Conservation (phyloP, 2,113 vertebrate species). For the Leucoraja erinaceus region DNA sequence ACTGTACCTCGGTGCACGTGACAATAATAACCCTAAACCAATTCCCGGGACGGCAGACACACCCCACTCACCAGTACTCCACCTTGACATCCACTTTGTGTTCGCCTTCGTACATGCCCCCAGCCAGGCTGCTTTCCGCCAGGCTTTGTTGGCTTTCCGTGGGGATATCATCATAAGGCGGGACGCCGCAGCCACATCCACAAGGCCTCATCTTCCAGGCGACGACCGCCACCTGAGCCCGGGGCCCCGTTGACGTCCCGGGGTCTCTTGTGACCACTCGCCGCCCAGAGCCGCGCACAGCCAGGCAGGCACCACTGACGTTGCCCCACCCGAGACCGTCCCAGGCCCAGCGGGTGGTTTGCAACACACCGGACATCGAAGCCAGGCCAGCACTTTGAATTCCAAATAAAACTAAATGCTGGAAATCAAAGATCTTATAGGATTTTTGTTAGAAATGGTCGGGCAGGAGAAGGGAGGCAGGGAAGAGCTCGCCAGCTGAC, state of each 20-base stretch:
- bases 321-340: neutral
- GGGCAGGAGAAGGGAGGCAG: no score
- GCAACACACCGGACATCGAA: no score
- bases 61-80: neutral
- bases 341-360: no score
- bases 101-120: constrained; percentile 32
- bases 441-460: no score
- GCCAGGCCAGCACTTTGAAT: no score
- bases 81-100: neutral
- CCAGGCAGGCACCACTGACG: neutral
- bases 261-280: neutral
- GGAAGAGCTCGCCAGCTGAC: no score
- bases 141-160: neutral
- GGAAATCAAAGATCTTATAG: no score
- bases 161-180: rapidly evolving
- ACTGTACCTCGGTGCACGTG: no score
- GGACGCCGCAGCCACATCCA: neutral
- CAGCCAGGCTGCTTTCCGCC: constrained; percentile 23
- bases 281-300: no score
- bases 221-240: no score
- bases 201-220: neutral
- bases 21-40: no score
- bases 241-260: neutral
- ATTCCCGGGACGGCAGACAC: neutral
- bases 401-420: no score